Base-by-base conservation (phyloP, 1,140 invertebrate genomes). In the Tenebrio molitor region DNA sequence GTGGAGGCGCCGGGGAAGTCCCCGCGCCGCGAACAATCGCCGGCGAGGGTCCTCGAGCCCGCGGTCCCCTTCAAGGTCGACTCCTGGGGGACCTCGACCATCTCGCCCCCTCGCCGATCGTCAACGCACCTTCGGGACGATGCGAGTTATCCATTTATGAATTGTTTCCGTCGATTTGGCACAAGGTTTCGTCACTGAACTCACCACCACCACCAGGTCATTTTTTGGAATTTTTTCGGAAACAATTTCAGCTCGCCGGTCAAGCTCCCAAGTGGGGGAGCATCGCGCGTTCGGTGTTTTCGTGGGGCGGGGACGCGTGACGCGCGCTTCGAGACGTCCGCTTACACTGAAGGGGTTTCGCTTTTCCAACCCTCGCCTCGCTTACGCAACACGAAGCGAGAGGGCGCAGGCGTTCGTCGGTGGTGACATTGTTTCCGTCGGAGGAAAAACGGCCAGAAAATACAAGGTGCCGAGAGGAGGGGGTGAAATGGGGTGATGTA, bases 301-400 rank as follows among this genome's bases (percentile, higher is more conserved):
- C n/a, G 1, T 15, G 12, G 50, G 7, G 21, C n/a, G 29, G n/a
- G 36, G 29, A 29, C 50, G 21, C 23, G 50, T 15, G 2, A 50
- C 17, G 10, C 50, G 7, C 50, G 50, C 2, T 39, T 53, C 50
- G 23, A n/a, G 12, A 58, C 50, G 21, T 33, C 15, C 50, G 50
- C 50, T 58, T 21, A n/a, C 50, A 58, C 50, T 58, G 50, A 58
- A 58, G 29, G 50, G 50, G 50, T 58, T 50, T 58, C 50, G 12
- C 46, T 21, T 33, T 58, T 25, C 8, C 50, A 29, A 29, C 50
- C 50, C 50, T 29, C n/a, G n/a, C n/a, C n/a, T n/a, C n/a, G n/a
- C 50, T 58, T 29, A 29, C 50, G 50, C 50, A 50, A 50, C 19
- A n/a, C n/a, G n/a, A 50, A 17, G 6, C n/a, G 23, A 15, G 14